These are phyloP conservation scores for Tolmerus cingulatus DNA, from an alignment of 2,888 invertebrate genomes.

Conservation along the genomic window DNA sequence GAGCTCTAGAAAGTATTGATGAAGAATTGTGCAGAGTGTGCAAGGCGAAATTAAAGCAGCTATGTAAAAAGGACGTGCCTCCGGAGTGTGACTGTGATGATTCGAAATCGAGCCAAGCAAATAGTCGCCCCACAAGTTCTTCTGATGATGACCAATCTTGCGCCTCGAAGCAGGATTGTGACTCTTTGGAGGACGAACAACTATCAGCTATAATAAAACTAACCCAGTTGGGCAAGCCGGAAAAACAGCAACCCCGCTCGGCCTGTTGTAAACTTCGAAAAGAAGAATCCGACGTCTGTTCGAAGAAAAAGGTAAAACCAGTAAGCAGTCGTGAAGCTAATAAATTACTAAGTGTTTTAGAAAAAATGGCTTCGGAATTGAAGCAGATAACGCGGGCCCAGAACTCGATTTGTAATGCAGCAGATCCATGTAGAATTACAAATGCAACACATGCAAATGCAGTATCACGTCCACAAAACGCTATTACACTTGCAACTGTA, in stretches of 20 bases:
- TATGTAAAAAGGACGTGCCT: neutral
- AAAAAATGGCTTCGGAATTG: neutral
- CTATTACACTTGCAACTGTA: no score
- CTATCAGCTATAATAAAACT: neutral
- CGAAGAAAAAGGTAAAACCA: neutral
- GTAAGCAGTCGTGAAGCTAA: neutral
- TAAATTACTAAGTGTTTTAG: neutral
- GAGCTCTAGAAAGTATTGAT: neutral
- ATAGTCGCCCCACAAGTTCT: neutral
- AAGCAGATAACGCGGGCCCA: neutral
- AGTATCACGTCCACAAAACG: no score
- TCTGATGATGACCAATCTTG: neutral
- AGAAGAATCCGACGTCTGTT: neutral
- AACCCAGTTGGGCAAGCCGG: neutral
- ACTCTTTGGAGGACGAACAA: neutral
- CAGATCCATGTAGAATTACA: no score
- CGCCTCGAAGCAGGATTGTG: no score
- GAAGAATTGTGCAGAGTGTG: neutral
- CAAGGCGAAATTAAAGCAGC: neutral
- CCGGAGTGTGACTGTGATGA: neutral
- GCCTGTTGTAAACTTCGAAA: neutral
- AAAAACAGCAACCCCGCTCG: neutral
- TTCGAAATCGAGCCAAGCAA: neutral
- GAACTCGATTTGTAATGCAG: no score
- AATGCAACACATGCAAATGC: no score